Evolutionary conservation across 2,113 vertebrate species (phyloP).

Genomic region (Tichodroma muraria): DNA sequence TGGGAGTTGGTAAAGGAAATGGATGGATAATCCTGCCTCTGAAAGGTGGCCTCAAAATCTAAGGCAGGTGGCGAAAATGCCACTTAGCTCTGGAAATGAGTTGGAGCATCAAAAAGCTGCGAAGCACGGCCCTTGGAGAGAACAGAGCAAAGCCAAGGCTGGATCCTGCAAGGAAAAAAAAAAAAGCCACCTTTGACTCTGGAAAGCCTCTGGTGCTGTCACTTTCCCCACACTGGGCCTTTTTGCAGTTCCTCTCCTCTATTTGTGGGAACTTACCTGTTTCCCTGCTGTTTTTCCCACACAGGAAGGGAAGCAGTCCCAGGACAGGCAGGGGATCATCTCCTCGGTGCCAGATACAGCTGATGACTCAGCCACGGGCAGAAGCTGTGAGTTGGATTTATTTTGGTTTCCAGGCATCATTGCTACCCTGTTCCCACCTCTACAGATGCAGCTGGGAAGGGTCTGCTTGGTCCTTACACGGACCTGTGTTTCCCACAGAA

Average conservation of each 20-base stretch:
- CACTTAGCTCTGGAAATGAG: not conserved
- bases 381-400: slow-evolving; percentile 50
- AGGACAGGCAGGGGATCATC: not conserved
- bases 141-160: not conserved
- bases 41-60: not conserved
- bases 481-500: not conserved
- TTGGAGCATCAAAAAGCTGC: rapidly evolving
- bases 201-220: not conserved
- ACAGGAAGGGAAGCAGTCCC: not conserved
- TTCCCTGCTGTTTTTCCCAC: not conserved
- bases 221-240: rapidly evolving
- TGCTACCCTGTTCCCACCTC: not conserved
- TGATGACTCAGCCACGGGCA: not conserved
- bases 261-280: not conserved
- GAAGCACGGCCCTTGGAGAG: not conserved
- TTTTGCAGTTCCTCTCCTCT: not conserved
- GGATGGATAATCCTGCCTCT: not conserved
- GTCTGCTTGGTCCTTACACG: rapidly evolving
- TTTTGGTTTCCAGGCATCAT: not conserved
- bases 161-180: not conserved
- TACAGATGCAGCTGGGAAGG: not conserved
- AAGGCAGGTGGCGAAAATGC: not conserved
- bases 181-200: not conserved
- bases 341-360: not conserved
- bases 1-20: not conserved